phyloP scores from a whole-genome alignment of 2,797 vertebrate genomes.

The Cynodonichthys magdalenae region DNA sequence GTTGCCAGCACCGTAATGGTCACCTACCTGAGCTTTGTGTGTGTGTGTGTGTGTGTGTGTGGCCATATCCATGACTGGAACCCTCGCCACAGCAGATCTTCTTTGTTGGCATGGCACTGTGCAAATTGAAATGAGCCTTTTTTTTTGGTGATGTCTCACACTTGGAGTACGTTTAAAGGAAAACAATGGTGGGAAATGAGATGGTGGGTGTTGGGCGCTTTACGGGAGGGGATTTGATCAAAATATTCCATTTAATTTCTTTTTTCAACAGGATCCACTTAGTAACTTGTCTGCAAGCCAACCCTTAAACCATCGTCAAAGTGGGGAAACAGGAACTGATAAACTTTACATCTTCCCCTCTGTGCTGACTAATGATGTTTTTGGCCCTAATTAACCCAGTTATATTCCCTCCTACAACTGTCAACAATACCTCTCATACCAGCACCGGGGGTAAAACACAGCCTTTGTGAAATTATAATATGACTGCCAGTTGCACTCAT shows the following conservation, averaged over 20 bases:
- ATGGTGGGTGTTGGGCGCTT: neutral
- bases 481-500: constrained; percentile 70
- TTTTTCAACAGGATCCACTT: constrained; percentile 64
- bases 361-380: constrained; percentile 78
- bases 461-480: constrained; percentile 74
- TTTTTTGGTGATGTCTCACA: constrained; percentile 43
- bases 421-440: constrained; percentile 74
- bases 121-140: constrained; percentile 46
- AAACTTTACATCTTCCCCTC: constrained; percentile 75
- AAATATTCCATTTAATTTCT: constrained; percentile 60
- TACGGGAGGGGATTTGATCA: constrained; percentile 50
- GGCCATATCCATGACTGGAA: constrained; percentile 20
- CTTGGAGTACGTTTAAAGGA: constrained; percentile 52
- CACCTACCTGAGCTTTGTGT: constrained; percentile 39
- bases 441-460: constrained; percentile 57
- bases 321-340: constrained; percentile 74
- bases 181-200: constrained; percentile 24
- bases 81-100: constrained; percentile 29
- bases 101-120: constrained; percentile 40
- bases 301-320: constrained; percentile 75
- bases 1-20: constrained; percentile 49
- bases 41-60: constrained; percentile 13
- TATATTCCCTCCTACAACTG: constrained; percentile 75
- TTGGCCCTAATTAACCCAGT: constrained; percentile 82
- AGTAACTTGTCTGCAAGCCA: constrained; percentile 71